These are phyloP conservation scores for Eilema griseolum DNA, from an alignment of 2,888 invertebrate genomes.

Conservation along the genomic window DNA sequence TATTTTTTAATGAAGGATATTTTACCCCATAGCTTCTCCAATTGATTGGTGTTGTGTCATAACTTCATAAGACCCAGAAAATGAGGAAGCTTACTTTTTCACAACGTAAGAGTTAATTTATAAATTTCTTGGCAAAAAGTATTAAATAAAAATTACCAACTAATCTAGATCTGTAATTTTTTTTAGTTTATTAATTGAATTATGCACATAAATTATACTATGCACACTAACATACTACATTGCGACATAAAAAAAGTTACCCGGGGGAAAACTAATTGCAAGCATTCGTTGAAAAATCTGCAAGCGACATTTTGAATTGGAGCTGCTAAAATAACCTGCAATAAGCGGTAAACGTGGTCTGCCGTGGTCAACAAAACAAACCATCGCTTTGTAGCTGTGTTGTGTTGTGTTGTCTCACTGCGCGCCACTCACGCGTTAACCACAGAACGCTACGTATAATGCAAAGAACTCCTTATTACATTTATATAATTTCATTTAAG, in stretches of 20 bases:
- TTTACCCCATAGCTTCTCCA: background rate
- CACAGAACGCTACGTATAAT: slow-evolving; percentile 49
- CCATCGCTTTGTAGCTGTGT: slow-evolving; percentile 50
- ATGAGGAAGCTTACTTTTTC: too few relatives aligned
- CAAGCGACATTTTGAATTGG: slow-evolving; percentile 42
- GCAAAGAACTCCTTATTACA: slow-evolving; percentile 37
- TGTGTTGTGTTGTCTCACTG: slow-evolving; percentile 34
- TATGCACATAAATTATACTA: too few relatives aligned
- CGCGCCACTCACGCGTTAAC: slow-evolving; percentile 43
- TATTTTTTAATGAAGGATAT: too few relatives aligned
- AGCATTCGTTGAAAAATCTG: slow-evolving; percentile 51
- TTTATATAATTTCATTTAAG: slow-evolving; percentile 28
- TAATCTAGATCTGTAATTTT: too few relatives aligned
- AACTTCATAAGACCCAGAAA: too few relatives aligned
- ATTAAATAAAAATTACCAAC: too few relatives aligned
- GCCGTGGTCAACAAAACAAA: slow-evolving; percentile 41
- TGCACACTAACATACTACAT: slow-evolving; percentile 10
- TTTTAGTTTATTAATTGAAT: too few relatives aligned
- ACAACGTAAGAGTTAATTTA: too few relatives aligned
- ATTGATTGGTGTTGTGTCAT: background rate
- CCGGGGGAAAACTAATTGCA: slow-evolving; percentile 49
- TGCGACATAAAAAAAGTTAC: slow-evolving; percentile 34
- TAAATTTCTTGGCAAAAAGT: too few relatives aligned
- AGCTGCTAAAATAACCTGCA: slow-evolving; percentile 9
- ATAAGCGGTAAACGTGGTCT: slow-evolving; percentile 11